These are phyloP conservation scores for Eulacestoma nigropectus DNA, from an alignment of 2,113 vertebrate species.

Conservation along the genomic window DNA sequence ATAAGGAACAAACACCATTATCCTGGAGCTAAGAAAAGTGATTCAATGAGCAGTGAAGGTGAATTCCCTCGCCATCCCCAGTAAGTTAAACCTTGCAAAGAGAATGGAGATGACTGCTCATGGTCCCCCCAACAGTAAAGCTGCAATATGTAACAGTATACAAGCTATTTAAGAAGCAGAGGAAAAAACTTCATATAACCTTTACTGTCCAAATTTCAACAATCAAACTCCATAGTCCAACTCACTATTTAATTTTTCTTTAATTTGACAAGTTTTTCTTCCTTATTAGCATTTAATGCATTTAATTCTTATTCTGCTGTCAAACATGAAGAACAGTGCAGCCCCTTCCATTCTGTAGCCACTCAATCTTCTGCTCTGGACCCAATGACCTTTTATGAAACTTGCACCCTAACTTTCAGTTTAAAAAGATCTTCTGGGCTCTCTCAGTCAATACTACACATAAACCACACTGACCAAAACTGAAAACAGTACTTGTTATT, in stretches of 20 bases:
- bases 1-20: neutral
- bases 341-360: neutral
- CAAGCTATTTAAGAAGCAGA: neutral
- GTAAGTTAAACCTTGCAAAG: neutral
- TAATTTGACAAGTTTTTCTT: neutral
- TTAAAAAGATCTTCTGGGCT: neutral
- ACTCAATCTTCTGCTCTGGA: neutral
- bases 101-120: neutral
- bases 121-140: neutral
- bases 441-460: neutral
- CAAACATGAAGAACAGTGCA: neutral
- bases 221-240: neutral
- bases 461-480: neutral
- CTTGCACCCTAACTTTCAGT: neutral
- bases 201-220: neutral
- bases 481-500: neutral
- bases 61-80: neutral
- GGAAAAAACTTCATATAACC: neutral
- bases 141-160: neutral
- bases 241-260: neutral
- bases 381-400: neutral
- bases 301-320: neutral
- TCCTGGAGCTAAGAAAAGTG: neutral
- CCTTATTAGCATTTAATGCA: neutral
- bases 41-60: neutral